Conservation (phyloP, 2,888 invertebrate genomes). For the Podotricha telesiphe region DNA sequence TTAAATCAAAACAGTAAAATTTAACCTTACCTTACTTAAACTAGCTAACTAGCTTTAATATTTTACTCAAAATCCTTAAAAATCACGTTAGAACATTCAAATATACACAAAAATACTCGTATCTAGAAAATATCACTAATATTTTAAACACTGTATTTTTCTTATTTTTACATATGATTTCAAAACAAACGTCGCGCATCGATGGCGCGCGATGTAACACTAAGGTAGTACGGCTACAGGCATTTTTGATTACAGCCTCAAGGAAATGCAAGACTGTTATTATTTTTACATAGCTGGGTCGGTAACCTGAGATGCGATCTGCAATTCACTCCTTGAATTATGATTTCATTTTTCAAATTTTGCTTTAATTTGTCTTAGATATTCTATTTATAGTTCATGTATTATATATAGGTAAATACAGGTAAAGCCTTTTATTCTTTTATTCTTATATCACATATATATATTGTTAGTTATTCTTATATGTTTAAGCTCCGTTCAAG, state of each 20-base stretch:
- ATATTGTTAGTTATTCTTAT: no score
- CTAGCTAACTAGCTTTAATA: neutral
- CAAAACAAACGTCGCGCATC: constrained; percentile 60
- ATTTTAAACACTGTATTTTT: constrained; percentile 33
- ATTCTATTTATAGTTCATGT: neutral
- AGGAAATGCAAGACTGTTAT: constrained; percentile 46
- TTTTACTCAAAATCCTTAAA: constrained; percentile 11
- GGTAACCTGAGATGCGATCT: constrained; percentile 43
- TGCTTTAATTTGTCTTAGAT: neutral
- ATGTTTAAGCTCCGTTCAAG: no score
- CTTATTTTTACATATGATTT: constrained; percentile 51
- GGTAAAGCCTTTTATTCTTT: neutral
- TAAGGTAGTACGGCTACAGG: constrained; percentile 53
- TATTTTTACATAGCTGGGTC: constrained; percentile 45
- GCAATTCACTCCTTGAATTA: constrained; percentile 25
- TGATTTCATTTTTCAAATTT: constrained; percentile 8
- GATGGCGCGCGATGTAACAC: constrained; percentile 64
- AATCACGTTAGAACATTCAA: neutral
- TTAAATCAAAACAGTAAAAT: neutral
- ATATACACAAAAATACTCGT: constrained; percentile 10
- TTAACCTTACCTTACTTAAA: constrained; percentile 1
- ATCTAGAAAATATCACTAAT: neutral
- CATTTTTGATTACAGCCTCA: constrained; percentile 47
- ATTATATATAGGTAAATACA: no score
- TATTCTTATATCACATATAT: no score